Percentiles rank a stretch among this genome's conserved stretches.
Conservation (phyloP, 2,888 invertebrate species). For the Polia nebulosa region DNA sequence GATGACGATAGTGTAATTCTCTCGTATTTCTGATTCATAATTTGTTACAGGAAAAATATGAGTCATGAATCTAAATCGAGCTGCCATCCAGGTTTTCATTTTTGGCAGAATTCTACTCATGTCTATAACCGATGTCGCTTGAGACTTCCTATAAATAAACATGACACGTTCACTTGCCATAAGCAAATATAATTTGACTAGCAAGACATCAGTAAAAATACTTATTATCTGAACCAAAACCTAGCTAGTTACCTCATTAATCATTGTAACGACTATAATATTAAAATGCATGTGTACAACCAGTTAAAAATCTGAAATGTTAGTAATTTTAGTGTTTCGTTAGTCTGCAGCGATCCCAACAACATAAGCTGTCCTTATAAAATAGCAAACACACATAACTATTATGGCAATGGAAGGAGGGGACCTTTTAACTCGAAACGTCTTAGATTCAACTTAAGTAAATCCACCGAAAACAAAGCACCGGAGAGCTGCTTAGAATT, state of each 20-base stretch:
- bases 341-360: background rate
- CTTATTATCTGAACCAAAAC: constrained; percentile 1
- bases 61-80: constrained; percentile 34
- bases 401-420: constrained; percentile 39
- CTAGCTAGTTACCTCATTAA: background rate
- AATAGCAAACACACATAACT: constrained; percentile 50
- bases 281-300: background rate
- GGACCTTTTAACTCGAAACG: constrained; percentile 52
- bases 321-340: background rate
- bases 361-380: constrained; percentile 24
- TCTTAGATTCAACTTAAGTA: constrained; percentile 58
- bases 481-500: constrained; percentile 59
- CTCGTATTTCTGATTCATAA: constrained; percentile 22
- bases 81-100: constrained; percentile 18
- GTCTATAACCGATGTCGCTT: constrained; percentile 22
- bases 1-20: constrained; percentile 1
- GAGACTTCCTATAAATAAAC: constrained; percentile 15
- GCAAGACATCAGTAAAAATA: background rate
- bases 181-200: background rate
- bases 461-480: constrained; percentile 63
- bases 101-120: constrained; percentile 7
- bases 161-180: constrained; percentile 2
- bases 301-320: background rate
- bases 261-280: background rate
- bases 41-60: constrained; percentile 29